phyloP scores from a whole-genome alignment of 2,888 invertebrate species.

The Didymodactylos carnosus region DNA sequence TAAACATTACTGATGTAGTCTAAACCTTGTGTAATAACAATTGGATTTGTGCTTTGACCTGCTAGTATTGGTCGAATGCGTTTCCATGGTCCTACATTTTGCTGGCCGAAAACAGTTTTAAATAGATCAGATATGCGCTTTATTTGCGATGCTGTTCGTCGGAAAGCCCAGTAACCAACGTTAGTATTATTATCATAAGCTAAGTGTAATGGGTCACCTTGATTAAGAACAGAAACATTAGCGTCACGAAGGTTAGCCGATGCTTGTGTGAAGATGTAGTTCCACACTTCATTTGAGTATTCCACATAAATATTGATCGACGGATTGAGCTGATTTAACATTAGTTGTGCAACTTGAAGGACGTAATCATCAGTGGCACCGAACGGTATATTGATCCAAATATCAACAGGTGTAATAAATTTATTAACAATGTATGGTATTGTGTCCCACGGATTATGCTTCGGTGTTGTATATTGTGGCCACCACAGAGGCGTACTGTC shows the following conservation, averaged over 20 bases:
- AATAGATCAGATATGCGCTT: conserved; percentile 3
- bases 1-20: not conserved
- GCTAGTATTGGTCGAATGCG: not conserved
- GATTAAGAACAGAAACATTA: not conserved
- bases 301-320: conserved; percentile 20
- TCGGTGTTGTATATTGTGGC: conserved; percentile 15
- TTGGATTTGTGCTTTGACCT: not conserved
- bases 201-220: not conserved
- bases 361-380: conserved; percentile 21
- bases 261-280: conserved; percentile 21
- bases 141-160: not conserved
- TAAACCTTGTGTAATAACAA: not conserved
- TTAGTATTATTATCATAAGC: not conserved
- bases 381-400: conserved; percentile 23
- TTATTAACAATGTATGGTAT: conserved; percentile 20
- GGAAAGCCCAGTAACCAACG: not conserved
- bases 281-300: conserved; percentile 24
- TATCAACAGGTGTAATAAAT: conserved; percentile 18
- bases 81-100: not conserved
- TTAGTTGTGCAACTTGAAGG: conserved; percentile 18
- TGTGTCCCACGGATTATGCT: conserved; percentile 20
- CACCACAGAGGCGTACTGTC: not conserved
- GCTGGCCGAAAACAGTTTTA: not conserved
- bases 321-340: conserved; percentile 20
- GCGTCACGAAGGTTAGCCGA: not conserved